A percentile compares a stretch with the other conserved stretches of the same genome.
Conservation (phyloP, 2,113 vertebrate genomes). For the Solea senegalensis region DNA sequence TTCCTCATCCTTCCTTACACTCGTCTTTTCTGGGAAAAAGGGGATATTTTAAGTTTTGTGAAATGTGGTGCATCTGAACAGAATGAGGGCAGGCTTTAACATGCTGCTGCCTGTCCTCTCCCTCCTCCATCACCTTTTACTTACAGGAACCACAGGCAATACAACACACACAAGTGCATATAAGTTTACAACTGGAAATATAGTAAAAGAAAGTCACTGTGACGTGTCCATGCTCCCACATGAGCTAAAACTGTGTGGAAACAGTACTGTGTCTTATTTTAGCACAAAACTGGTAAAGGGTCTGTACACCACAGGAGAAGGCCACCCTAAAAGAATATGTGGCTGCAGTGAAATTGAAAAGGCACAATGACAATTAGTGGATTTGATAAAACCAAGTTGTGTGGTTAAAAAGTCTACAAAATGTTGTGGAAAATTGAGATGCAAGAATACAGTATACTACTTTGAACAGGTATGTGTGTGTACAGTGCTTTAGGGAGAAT, state of each 20-base stretch:
- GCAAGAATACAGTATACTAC: neutral
- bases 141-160: neutral
- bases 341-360: too few relatives aligned
- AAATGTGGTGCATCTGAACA: neutral
- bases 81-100: constrained; percentile 35
- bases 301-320: too few relatives aligned
- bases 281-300: too few relatives aligned
- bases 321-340: too few relatives aligned
- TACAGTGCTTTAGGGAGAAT: too few relatives aligned
- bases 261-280: too few relatives aligned
- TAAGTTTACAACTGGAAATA: neutral
- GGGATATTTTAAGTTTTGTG: constrained; percentile 1
- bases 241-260: too few relatives aligned
- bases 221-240: too few relatives aligned
- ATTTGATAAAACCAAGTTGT: too few relatives aligned
- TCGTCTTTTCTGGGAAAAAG: neutral
- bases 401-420: neutral
- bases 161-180: neutral
- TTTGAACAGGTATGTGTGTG: too few relatives aligned
- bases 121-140: constrained; percentile 37
- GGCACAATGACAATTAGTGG: too few relatives aligned
- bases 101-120: constrained; percentile 38
- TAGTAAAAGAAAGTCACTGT: too few relatives aligned
- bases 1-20: neutral
- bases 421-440: neutral